These are phyloP conservation scores for Mesochorus sp. DNA, from an alignment of 2,888 invertebrate species.

Conservation along the genomic window DNA sequence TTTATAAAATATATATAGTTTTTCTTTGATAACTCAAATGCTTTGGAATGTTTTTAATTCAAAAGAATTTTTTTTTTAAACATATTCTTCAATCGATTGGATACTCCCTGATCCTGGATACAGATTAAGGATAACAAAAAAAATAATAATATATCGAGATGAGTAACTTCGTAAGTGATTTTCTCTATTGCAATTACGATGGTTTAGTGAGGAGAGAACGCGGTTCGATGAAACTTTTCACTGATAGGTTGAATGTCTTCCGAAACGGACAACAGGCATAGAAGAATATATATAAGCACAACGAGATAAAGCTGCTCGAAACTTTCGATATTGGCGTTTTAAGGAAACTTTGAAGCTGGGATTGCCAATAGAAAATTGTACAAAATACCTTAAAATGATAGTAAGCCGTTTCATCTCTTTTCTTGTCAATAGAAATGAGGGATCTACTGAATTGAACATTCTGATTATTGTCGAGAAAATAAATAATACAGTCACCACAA, in stretches of 20 bases:
- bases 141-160: constrained; percentile 8
- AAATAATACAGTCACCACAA: too few relatives aligned
- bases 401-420: background rate
- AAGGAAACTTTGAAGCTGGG: background rate
- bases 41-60: background rate
- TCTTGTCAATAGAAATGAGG: background rate
- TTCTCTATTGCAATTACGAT: constrained; percentile 26
- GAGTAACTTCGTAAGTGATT: constrained; percentile 24
- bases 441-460: background rate
- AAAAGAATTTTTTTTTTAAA: constrained; percentile 3
- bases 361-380: background rate
- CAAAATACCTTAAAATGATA: background rate
- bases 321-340: constrained; percentile 24
- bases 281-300: constrained; percentile 4
- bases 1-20: background rate
- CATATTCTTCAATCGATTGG: background rate
- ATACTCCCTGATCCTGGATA: background rate
- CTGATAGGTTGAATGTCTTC: constrained; percentile 36
- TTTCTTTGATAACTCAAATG: background rate
- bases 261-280: constrained; percentile 1
- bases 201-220: constrained; percentile 22
- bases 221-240: constrained; percentile 23
- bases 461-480: too few relatives aligned
- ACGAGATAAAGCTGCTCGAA: background rate
- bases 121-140: background rate